Evolutionary conservation across 2,113 vertebrate genomes (phyloP), one percentile per base, ranked within the genome.

Genomic region (Corydoras maculifer): DNA sequence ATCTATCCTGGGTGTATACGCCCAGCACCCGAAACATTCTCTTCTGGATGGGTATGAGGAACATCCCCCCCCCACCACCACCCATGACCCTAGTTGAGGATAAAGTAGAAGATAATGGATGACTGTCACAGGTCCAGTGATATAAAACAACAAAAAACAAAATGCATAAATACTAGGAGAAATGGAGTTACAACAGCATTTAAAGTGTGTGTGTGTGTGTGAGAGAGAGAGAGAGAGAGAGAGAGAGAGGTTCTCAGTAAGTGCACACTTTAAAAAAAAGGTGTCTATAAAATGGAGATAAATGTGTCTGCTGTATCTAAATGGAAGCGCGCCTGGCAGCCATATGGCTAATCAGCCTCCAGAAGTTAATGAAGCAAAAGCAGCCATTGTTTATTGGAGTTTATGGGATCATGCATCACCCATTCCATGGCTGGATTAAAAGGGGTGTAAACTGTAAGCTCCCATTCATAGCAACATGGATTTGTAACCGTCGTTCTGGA

Each of bases 351-450:
- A 53, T 53, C 9, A 53, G 10, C 51, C 13, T 10, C 2, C 51
- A 53, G 51, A 53, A 53, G 51, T 53, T 53, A 53, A 53, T 53
- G 51, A 53, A 53, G 51, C 51, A 14, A 53, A 1, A 53, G 51
- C 51, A 43, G 57, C 57, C 51, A 69, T 53, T 53, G 51, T 57
- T 67, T n/a, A 67, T 50, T 29, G 14, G 13, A 54, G 51, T 67
- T 67, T 25, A 67, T 25, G 2, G 31, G 31, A 35, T 30, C 55
- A 62, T 5, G 4, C 57, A 65, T 68, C n/a, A 13, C 50, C 62
- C 71, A 60, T 68, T 73, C 67, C 50, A 30, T 31, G 11, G 3
- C 54, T 13, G 66, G 15, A 59, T 73, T 73, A 15, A 70, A 66
- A 62, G 25, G 25, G 18, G 32, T 58, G 6, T 49, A 12, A 10